Base-by-base conservation (phyloP, 2,888 invertebrate species). In the Litoditis marina region DNA sequence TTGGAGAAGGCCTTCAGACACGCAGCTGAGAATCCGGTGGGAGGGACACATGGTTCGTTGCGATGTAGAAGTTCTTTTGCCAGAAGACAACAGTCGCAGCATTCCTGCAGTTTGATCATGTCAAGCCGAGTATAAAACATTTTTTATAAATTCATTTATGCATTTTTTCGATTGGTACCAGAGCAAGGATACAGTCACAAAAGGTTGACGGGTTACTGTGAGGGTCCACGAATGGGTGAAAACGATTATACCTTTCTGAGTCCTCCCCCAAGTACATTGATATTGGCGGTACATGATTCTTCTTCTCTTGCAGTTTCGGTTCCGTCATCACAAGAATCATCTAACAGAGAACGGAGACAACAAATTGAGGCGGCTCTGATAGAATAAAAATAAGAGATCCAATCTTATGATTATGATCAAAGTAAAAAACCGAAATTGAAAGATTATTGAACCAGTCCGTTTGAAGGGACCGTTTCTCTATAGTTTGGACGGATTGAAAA, bases 31-130 rank as follows among this genome's bases (percentile, higher is more conserved):
- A 82, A 83, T 8, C 79, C 79, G n/a, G 53, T 66, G 7, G 82
- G 78, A 22, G 81, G 69, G 25, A 73, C 57, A 51, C 82, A 82
- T 1, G 73, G 66, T 60, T 79, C 77, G 30, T 77, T 77, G 22
- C 69, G 59, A 8, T 66, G 62, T 13, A 76, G 60, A 16, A 82
- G 67, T 6, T 83, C 80, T 52, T 78, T 75, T 39, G 82, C 82
- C 36, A 82, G 65, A 13, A 79, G 69, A 60, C 82, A 82, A 56
- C 82, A 82, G 51, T 82, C 82, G 60, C 82, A 82, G 54, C 82
- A 82, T 63, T 82, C 82, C 81, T 81, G 56, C 46, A 71, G n/a
- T 28, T 22, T 16, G 11, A 34, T 25, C 8, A 25, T n/a, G 13
- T 13, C 36, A n/a, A 51, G 11, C 32, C 5, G 34, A 31, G 42